Conservation (phyloP, 2,797 vertebrate species). For the Galagoides demidoff region DNA sequence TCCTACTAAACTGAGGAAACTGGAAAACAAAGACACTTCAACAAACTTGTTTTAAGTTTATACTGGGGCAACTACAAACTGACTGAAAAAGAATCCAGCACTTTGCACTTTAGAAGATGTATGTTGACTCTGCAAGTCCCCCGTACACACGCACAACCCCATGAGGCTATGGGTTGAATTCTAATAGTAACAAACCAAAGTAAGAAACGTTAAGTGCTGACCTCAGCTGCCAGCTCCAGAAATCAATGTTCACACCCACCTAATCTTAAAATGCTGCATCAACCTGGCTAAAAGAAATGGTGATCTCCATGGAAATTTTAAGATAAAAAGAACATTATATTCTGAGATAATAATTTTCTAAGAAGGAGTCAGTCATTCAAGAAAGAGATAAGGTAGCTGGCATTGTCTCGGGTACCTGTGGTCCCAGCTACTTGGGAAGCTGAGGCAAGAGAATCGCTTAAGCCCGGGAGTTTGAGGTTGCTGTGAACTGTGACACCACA, state of each 20-base stretch:
- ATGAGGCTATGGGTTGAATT: background rate
- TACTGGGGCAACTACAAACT: background rate
- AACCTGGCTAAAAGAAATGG: conserved; percentile 1
- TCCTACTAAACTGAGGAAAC: background rate
- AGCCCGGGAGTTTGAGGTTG: no score
- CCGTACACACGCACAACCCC: background rate
- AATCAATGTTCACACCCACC: conserved; percentile 56
- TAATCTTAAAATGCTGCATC: conserved; percentile 53
- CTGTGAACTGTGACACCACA: no score
- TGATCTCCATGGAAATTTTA: conserved; percentile 41
- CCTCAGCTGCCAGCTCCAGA: conserved; percentile 29
- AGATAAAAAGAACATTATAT: conserved; percentile 52
- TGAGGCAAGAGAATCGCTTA: no score
- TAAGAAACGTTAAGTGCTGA: conserved; percentile 68
- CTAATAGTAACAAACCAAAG: conserved; percentile 46
- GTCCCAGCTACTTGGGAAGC: no score
- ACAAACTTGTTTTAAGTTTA: background rate
- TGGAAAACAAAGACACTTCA: background rate
- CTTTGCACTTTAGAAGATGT: background rate
- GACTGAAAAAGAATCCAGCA: background rate
- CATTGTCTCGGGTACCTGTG: no score
- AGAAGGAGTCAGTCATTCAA: conserved; percentile 20
- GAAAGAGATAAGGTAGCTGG: no score
- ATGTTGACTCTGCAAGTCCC: background rate
- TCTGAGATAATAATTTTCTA: conserved; percentile 42